Percentiles rank a stretch among this genome's conserved stretches.
Conservation (phyloP, 2,888 invertebrate species). For the Epistrophella euchroma region DNA sequence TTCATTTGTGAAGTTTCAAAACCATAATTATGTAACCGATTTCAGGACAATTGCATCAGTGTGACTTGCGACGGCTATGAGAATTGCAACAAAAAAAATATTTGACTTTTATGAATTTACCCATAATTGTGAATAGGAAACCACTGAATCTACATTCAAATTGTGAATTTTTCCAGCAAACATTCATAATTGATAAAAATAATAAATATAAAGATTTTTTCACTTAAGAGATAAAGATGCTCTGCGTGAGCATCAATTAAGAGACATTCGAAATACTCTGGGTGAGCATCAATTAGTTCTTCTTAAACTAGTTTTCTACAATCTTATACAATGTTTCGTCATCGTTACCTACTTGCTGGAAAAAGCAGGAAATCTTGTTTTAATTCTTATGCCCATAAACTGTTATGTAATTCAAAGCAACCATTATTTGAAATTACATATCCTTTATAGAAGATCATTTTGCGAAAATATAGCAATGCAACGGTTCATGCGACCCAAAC, state of each 20-base stretch:
- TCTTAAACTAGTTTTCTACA: background rate
- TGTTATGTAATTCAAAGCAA: conserved; percentile 36
- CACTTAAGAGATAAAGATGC: background rate
- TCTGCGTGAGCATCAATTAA: background rate
- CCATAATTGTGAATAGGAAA: no score
- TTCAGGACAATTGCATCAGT: no score
- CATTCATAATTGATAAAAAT: background rate
- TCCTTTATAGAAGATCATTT: conserved; percentile 39
- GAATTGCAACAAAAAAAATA: no score
- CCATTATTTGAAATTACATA: conserved; percentile 56
- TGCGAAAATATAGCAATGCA: conserved; percentile 34
- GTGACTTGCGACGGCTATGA: no score
- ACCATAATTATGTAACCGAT: no score
- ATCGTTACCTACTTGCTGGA: background rate
- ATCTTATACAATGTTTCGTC: conserved; percentile 6
- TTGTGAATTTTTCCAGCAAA: background rate
- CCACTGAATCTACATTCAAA: background rate
- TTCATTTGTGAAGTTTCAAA: no score
- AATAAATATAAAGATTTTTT: background rate
- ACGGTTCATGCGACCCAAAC: conserved; percentile 44
- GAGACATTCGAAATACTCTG: background rate
- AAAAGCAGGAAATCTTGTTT: conserved; percentile 9
- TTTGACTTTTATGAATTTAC: no score
- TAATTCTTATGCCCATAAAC: conserved; percentile 37
- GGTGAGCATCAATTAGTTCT: background rate